Conservation (phyloP, 2,888 invertebrate genomes). For the Cosmopolites sordidus region DNA sequence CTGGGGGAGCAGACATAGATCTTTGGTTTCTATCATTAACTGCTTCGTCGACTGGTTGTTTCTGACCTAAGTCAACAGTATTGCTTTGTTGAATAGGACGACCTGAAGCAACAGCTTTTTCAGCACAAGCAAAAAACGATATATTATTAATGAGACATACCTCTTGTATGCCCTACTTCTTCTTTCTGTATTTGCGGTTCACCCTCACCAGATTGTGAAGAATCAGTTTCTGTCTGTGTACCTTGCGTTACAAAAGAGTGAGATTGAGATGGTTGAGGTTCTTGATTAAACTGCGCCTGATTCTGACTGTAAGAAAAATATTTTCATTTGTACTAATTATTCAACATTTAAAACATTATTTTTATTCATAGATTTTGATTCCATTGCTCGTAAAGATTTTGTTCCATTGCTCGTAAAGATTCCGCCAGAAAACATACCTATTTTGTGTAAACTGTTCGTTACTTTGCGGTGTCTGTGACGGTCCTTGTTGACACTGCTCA, state of each 20-base stretch:
- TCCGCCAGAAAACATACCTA: too few species aligned
- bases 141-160: conserved; percentile 5
- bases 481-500: background rate
- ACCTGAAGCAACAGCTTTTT: conserved; percentile 3
- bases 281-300: background rate
- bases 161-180: conserved; percentile 32
- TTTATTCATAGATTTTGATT: too few species aligned
- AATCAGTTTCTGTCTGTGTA: conserved; percentile 16
- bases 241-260: conserved; percentile 18
- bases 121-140: background rate
- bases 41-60: conserved; percentile 48
- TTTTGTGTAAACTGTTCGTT: too few species aligned
- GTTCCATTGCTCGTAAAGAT: too few species aligned
- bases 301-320: too few species aligned
- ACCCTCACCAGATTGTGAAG: conserved; percentile 20
- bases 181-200: conserved; percentile 36
- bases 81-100: conserved; percentile 54
- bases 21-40: conserved; percentile 62
- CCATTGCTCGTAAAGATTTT: too few species aligned
- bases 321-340: too few species aligned
- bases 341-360: too few species aligned
- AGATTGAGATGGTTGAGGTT: conserved; percentile 10
- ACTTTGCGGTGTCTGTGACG: background rate
- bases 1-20: conserved; percentile 77
- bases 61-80: conserved; percentile 74